A percentile compares a stretch with the other conserved stretches of the same genome.
phyloP scores from a whole-genome alignment of 2,888 invertebrate species.

The Epicampocera succincta region DNA sequence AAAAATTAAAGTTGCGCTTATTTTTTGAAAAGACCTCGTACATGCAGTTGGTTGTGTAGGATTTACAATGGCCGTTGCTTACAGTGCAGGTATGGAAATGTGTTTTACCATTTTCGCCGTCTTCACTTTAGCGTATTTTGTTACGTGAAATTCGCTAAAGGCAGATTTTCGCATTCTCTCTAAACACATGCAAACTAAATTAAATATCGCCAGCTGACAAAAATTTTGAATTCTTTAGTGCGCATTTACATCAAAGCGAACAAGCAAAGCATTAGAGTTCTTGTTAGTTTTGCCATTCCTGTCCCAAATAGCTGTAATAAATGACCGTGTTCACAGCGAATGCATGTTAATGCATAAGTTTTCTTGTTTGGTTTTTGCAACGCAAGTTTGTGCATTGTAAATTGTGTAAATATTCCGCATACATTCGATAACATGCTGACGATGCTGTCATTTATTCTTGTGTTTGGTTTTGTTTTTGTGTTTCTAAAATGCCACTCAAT shows the following conservation, averaged over 20 bases:
- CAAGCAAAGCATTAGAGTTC: too few relatives aligned
- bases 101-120: neutral
- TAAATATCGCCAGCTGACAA: too few relatives aligned
- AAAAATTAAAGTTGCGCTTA: too few relatives aligned
- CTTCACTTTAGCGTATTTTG: too few relatives aligned
- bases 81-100: neutral
- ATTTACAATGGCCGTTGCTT: neutral
- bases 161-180: too few relatives aligned
- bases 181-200: too few relatives aligned
- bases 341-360: slow-evolving; percentile 22
- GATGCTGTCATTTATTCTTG: slow-evolving; percentile 9
- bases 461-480: neutral
- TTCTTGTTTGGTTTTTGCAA: slow-evolving; percentile 7
- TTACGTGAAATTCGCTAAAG: too few relatives aligned
- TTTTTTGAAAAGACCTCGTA: too few relatives aligned
- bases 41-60: too few relatives aligned
- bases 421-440: slow-evolving; percentile 1
- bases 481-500: slow-evolving; percentile 20
- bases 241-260: too few relatives aligned
- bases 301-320: neutral
- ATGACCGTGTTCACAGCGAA: neutral
- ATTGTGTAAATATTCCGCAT: slow-evolving; percentile 20
- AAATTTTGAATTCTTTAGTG: too few relatives aligned
- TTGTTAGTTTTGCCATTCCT: neutral
- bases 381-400: neutral